Evolutionary conservation across 2,888 invertebrate genomes (phyloP).

Genomic region (Ctenicera cuprea): DNA sequence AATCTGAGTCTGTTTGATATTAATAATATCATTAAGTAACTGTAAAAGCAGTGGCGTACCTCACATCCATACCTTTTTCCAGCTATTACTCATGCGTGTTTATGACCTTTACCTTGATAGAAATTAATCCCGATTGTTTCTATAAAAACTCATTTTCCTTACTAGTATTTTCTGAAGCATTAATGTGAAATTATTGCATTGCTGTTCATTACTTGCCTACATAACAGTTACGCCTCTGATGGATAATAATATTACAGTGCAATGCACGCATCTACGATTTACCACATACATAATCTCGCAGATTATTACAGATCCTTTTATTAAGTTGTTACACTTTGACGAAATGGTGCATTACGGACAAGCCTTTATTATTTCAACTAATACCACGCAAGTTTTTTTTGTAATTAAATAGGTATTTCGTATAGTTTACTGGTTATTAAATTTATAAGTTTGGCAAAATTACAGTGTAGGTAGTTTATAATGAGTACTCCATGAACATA

Average conservation of each 20-base stretch:
- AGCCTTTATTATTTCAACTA: conserved; percentile 32
- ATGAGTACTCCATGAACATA: too few species aligned
- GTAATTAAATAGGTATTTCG: too few species aligned
- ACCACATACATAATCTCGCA: conserved; percentile 26
- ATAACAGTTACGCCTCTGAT: conserved; percentile 25
- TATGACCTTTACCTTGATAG: not conserved
- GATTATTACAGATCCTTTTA: conserved; percentile 34
- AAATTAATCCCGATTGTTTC: not conserved
- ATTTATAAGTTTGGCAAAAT: too few species aligned
- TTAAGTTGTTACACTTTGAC: conserved; percentile 36
- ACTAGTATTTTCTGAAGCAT: not conserved
- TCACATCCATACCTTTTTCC: not conserved
- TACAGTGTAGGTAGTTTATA: too few species aligned
- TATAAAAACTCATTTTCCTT: conserved; percentile 1
- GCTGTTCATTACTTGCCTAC: conserved; percentile 7
- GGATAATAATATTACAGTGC: conserved; percentile 20
- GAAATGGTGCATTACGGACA: conserved; percentile 42
- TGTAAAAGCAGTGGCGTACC: conserved; percentile 17
- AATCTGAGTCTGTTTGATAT: conserved; percentile 11
- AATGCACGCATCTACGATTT: conserved; percentile 36
- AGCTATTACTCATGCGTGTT: not conserved
- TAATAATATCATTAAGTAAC: conserved; percentile 19
- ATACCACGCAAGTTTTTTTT: conserved; percentile 4
- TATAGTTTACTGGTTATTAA: too few species aligned
- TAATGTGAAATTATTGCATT: not conserved